These are phyloP conservation scores for Seira musarum DNA, from an alignment of 2,888 invertebrate species.

Conservation along the genomic window DNA sequence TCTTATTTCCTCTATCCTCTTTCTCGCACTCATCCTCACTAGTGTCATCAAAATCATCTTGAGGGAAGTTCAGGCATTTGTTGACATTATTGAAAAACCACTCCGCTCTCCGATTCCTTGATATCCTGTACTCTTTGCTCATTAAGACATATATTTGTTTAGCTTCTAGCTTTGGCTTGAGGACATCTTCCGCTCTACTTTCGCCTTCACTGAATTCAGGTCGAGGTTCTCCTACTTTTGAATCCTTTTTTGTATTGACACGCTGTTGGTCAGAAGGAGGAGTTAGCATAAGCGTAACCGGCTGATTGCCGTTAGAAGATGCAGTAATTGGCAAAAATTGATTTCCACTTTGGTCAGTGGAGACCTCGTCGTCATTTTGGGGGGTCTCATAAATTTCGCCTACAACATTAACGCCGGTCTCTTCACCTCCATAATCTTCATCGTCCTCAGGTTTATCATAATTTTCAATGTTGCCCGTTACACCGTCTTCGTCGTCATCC, in stretches of 20 bases:
- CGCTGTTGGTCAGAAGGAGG: neutral
- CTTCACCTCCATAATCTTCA: neutral
- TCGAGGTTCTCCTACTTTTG: neutral
- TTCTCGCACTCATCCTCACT: constrained; percentile 68
- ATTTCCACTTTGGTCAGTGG: neutral
- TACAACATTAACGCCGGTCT: neutral
- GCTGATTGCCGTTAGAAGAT: neutral
- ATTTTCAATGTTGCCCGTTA: neutral
- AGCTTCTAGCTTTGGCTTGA: constrained; percentile 74
- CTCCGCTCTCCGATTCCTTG: constrained; percentile 81
- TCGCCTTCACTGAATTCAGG: neutral
- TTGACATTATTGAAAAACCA: constrained; percentile 83
- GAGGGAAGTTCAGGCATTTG: constrained; percentile 75
- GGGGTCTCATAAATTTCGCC: neutral
- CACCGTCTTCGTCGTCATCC: constrained; percentile 25
- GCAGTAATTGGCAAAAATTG: neutral
- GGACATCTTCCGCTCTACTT: neutral
- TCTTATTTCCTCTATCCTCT: neutral
- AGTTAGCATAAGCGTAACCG: neutral
- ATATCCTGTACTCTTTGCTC: constrained; percentile 81
- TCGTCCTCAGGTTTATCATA: neutral
- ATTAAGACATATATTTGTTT: constrained; percentile 79
- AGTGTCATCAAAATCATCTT: constrained; percentile 69
- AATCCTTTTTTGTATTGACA: too few species aligned
- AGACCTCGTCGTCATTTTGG: neutral